phyloP scores from a whole-genome alignment of 2,113 vertebrate genomes.

The Poeciliopsis turrubarensis region DNA sequence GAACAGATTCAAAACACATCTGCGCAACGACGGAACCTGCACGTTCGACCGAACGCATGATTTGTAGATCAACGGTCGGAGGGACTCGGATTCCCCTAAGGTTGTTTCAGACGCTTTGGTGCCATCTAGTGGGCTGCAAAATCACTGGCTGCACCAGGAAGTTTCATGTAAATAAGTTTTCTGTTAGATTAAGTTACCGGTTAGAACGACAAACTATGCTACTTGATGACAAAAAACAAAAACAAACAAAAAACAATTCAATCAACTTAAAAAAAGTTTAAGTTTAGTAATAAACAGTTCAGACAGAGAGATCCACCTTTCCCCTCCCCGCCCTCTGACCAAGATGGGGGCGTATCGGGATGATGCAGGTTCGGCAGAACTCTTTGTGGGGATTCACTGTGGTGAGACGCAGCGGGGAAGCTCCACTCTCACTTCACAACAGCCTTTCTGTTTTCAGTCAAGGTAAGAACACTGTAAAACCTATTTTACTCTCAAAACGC shows the following conservation, averaged over 20 bases:
- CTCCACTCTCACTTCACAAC: constrained; percentile 24
- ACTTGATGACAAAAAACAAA: background rate
- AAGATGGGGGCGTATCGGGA: constrained; percentile 24
- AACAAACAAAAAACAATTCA: too few species aligned
- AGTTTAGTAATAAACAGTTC: background rate
- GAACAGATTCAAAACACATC: background rate
- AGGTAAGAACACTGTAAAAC: constrained; percentile 45
- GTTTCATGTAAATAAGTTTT: constrained; percentile 23
- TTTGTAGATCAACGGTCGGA: constrained; percentile 25
- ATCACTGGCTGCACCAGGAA: background rate
- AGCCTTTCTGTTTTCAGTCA: constrained; percentile 20
- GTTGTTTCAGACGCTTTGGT: background rate
- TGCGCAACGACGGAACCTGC: fast-evolving
- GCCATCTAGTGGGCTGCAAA: constrained; percentile 6
- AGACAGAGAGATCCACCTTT: background rate
- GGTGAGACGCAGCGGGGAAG: constrained; percentile 4
- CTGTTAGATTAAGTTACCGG: background rate
- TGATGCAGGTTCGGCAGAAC: background rate
- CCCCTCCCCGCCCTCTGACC: background rate
- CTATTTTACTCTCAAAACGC: fast-evolving
- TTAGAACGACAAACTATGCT: background rate
- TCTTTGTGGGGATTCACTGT: background rate
- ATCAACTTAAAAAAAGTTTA: too few species aligned
- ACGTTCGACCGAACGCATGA: background rate
- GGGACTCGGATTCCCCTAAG: background rate